A percentile compares a stretch with the other conserved stretches of the same genome.
These are phyloP conservation scores for Meles meles DNA, from an alignment of 2,113 vertebrate genomes.

Conservation along the genomic window DNA sequence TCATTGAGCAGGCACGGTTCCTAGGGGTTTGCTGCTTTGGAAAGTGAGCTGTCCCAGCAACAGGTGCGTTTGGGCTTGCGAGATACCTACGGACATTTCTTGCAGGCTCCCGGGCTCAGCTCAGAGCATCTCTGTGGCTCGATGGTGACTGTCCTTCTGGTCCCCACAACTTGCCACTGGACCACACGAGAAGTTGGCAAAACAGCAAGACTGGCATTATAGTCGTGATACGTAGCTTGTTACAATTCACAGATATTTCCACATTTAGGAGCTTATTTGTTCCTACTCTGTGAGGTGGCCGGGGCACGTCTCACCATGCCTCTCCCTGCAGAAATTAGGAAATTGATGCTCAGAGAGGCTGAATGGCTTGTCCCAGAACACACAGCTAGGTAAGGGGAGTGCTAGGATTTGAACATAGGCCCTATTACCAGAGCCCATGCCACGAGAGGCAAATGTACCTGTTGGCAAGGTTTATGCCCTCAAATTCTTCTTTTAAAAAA, in stretches of 20 bases:
- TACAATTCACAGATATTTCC: background rate
- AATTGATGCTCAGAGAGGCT: background rate
- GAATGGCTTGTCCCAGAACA: background rate
- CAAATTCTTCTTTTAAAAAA: background rate
- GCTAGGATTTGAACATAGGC: background rate
- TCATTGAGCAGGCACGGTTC: background rate
- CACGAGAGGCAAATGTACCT: background rate
- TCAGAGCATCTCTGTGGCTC: background rate
- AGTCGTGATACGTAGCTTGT: background rate
- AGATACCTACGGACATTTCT: background rate
- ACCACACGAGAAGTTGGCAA: background rate
- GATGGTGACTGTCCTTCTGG: background rate
- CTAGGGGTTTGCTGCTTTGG: too few species aligned
- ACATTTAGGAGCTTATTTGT: background rate
- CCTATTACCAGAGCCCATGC: background rate
- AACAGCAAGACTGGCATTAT: background rate
- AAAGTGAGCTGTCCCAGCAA: background rate
- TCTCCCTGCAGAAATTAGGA: background rate
- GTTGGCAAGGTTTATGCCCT: background rate
- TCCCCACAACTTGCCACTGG: background rate
- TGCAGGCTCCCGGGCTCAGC: background rate
- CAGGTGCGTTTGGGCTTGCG: background rate
- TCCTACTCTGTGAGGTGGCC: background rate
- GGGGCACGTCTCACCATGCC: background rate
- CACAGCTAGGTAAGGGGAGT: background rate